A percentile compares a stretch with the other conserved stretches of the same genome.
Conservation (phyloP, 1,140 invertebrate species). For the Calliphora vicina region DNA sequence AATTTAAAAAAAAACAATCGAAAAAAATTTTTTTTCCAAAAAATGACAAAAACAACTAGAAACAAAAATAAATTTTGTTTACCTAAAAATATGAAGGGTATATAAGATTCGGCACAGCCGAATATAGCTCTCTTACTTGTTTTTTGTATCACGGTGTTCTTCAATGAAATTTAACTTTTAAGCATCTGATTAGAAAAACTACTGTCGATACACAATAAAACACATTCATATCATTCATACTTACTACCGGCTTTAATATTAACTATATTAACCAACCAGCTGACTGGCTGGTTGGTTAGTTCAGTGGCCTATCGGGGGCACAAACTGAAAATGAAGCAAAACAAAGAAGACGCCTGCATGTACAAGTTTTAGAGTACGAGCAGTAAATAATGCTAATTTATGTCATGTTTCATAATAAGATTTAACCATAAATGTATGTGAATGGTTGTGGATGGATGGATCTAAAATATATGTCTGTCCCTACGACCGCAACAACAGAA, state of each 20-base stretch:
- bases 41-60: no score
- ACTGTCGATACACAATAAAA: not conserved
- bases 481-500: not conserved
- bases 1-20: no score
- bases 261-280: not conserved
- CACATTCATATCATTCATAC: not conserved
- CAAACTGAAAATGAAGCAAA: not conserved
- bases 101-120: no score
- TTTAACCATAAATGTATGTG: slow-evolving; percentile 19
- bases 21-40: no score
- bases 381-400: slow-evolving; percentile 33
- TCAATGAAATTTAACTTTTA: not conserved
- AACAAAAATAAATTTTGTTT: no score
- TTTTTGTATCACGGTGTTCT: no score
- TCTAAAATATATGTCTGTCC: not conserved
- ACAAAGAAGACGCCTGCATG: slow-evolving; percentile 31
- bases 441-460: not conserved
- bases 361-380: not conserved
- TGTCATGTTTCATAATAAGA: slow-evolving; percentile 35
- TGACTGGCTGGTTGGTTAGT: no score
- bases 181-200: not conserved
- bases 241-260: not conserved
- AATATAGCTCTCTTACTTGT: no score
- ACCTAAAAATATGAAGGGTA: no score
- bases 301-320: not conserved